Conservation (phyloP, 2,113 vertebrate genomes). For the Balaenoptera acutorostrata region DNA sequence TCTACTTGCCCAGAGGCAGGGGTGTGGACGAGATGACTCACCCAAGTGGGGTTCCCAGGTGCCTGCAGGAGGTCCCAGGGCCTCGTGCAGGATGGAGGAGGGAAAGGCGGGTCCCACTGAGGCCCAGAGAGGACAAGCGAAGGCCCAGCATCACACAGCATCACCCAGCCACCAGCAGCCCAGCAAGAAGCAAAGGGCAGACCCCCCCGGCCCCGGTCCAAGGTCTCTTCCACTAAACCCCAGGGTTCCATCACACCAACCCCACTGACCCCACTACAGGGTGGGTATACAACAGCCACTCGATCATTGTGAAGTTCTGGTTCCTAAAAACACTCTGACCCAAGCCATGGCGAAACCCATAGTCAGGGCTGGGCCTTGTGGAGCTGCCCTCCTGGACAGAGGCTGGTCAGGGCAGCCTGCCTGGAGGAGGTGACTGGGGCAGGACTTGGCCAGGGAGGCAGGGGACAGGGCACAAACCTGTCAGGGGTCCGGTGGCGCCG, state of each 20-base stretch:
- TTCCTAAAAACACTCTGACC: neutral
- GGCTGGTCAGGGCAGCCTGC: neutral
- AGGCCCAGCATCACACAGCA: neutral
- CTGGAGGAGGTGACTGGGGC: neutral
- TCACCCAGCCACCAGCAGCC: neutral
- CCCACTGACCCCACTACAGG: fast-evolving
- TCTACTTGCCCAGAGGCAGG: neutral
- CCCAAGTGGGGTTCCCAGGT: neutral
- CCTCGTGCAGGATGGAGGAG: neutral
- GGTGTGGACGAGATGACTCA: fast-evolving
- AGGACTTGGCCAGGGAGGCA: neutral
- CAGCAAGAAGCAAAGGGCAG: neutral
- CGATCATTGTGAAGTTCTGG: neutral
- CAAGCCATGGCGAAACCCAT: neutral
- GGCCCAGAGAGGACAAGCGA: neutral
- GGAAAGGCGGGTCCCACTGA: neutral
- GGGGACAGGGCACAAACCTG: slow-evolving; percentile 81
- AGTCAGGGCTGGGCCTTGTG: neutral
- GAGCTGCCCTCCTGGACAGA: neutral
- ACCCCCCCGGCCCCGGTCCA: fast-evolving
- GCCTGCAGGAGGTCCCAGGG: neutral
- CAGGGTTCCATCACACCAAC: neutral
- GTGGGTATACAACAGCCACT: neutral
- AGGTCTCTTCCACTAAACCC: too few relatives aligned
- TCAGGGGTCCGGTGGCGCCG: slow-evolving; percentile 83